Base-by-base conservation (phyloP, 1,140 invertebrate genomes). In the Lanistes nyassanus region DNA sequence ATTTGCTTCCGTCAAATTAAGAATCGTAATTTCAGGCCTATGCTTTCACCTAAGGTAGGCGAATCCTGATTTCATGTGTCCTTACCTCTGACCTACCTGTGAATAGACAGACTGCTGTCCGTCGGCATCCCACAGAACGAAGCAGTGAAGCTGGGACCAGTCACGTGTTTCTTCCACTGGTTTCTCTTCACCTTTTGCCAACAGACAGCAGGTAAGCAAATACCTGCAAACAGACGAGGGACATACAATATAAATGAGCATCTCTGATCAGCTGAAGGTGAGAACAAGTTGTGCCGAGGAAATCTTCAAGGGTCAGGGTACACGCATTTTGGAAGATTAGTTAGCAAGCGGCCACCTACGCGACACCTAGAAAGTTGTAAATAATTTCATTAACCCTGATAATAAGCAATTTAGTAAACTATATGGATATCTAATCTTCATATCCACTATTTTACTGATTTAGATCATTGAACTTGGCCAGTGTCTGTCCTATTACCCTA, bases 111-210 rank as follows among this genome's bases (percentile, higher is more conserved):
- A 7, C 21, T 23, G 58, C 23, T 55, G 23, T 21, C 60, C 42
- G 3, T 39, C 55, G 7, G 34, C 13, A 19, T 60, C 56, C 70
- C 70, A 72, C 55, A 72, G 55, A 1, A 62, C 70, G 2, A 72
- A 11, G 29, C 56, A 36, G 13, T 37, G 55, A 21, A 62, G 56
- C 3, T 39, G 11, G 11, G 55, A 37, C 70, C 70, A 72, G 16
- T 58, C 55, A 21, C 42, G 1, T 4, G 55, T 34, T 19, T 31
- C 68, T 19, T 29, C 70, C 56, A n/a, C n/a, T n/a, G 34, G 29
- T 4, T 7, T 23, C 9, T 34, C 70, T 29, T 56, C 51, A 70
- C 56, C 34, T 65, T 31, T 21, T 60, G 58, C 31, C 62, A 31
- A 29, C 37, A 31, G n/a, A 31, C 62, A 36, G 2, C 19, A 21